These are phyloP conservation scores for Pseudorasbora parva DNA, from an alignment of 2,113 vertebrate species.

Conservation along the genomic window DNA sequence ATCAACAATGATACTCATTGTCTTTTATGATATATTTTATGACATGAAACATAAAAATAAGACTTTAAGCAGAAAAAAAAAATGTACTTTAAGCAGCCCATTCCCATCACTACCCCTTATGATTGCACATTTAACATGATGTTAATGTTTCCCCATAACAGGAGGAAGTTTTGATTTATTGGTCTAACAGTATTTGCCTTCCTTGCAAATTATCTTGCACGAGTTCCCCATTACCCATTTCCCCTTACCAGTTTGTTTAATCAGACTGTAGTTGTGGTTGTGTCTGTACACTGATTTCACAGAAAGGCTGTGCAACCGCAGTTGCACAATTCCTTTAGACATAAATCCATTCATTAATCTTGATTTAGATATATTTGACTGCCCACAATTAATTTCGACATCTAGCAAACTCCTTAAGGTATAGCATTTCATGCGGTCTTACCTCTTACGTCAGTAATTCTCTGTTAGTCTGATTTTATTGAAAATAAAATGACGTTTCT, in stretches of 20 bases:
- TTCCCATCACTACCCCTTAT: background rate
- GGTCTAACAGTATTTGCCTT: background rate
- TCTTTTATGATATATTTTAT: too few relatives aligned
- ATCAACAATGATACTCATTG: too few relatives aligned
- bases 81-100: background rate
- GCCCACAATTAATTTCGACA: background rate
- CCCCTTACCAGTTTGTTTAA: slow-evolving; percentile 12
- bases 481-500: slow-evolving; percentile 35
- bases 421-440: background rate
- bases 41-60: background rate
- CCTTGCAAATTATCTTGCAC: slow-evolving; percentile 12
- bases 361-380: slow-evolving; percentile 22
- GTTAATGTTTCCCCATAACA: background rate
- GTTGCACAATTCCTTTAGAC: slow-evolving; percentile 39
- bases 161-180: slow-evolving; percentile 33
- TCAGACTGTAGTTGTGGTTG: slow-evolving; percentile 17
- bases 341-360: slow-evolving; percentile 8
- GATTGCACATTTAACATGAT: slow-evolving; percentile 13
- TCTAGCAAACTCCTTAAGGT: background rate
- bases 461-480: background rate
- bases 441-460: background rate
- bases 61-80: too few relatives aligned
- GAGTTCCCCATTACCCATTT: slow-evolving; percentile 9
- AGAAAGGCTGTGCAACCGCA: background rate
- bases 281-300: slow-evolving; percentile 30